Conservation (phyloP, 2,113 vertebrate species). For the Etheostoma spectabile region DNA sequence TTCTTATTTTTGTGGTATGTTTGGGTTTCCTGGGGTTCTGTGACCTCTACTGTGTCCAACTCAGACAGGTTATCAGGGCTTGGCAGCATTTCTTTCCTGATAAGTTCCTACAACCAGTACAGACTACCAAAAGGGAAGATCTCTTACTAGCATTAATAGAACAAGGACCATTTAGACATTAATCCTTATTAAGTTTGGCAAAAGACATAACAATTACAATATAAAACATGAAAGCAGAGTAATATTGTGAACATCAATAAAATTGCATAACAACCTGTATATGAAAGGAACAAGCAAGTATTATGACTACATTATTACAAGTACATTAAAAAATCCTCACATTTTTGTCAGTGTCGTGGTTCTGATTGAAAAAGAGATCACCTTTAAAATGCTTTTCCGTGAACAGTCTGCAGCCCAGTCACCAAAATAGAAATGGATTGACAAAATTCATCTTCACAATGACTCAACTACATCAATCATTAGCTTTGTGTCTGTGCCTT, state of each 20-base stretch:
- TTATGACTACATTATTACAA: no score
- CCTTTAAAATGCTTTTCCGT: neutral
- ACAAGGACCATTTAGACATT: neutral
- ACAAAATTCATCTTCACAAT: neutral
- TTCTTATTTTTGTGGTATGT: no score
- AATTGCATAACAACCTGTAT: neutral
- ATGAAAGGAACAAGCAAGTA: neutral
- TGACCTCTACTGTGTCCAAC: conserved; percentile 4
- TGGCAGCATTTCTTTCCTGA: neutral
- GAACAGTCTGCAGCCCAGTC: neutral
- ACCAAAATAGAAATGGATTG: neutral
- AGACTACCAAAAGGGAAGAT: neutral
- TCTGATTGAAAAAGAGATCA: neutral
- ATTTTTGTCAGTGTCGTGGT: neutral
- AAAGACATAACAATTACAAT: neutral
- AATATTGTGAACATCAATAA: neutral
- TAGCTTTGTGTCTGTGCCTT: neutral
- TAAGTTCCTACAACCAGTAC: neutral
- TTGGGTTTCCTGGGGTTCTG: neutral
- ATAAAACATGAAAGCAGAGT: neutral
- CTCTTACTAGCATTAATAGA: neutral
- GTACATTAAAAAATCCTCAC: neutral
- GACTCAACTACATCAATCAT: neutral
- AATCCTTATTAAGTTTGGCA: neutral
- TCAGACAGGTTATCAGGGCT: neutral